phyloP scores from a whole-genome alignment of 2,888 invertebrate genomes.

The Drosophila crucigera region DNA sequence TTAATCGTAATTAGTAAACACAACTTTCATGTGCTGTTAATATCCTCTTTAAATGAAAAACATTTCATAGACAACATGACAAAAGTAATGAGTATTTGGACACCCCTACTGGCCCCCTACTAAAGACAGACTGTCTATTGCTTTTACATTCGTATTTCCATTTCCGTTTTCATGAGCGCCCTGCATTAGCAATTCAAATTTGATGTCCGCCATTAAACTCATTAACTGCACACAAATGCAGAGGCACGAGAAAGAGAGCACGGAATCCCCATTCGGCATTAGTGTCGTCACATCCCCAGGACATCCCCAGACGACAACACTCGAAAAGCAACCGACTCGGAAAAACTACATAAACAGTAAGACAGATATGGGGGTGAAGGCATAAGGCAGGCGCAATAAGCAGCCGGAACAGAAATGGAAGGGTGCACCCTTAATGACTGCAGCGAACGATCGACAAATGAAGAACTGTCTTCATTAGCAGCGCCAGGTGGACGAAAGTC shows the following conservation, averaged over 20 bases:
- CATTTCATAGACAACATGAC: constrained; percentile 33
- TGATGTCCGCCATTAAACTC: constrained; percentile 78
- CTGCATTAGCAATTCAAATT: constrained; percentile 81
- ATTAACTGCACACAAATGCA: constrained; percentile 76
- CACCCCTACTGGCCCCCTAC: neutral
- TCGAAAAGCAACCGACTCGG: constrained; percentile 21
- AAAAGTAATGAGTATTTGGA: constrained; percentile 32
- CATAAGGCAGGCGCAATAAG: constrained; percentile 29
- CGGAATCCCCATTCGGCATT: constrained; percentile 7
- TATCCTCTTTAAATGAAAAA: constrained; percentile 38
- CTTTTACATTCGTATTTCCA: constrained; percentile 66
- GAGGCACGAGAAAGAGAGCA: constrained; percentile 16
- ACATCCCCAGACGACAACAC: constrained; percentile 14
- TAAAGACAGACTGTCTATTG: constrained; percentile 18
- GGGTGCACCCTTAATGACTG: constrained; percentile 55
- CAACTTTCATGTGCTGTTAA: constrained; percentile 48
- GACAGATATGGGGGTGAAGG: constrained; percentile 8
- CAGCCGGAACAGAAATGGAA: constrained; percentile 3
- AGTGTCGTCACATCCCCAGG: constrained; percentile 24
- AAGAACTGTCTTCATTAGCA: constrained; percentile 79
- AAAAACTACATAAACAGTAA: constrained; percentile 45
- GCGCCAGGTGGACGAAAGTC: constrained; percentile 8
- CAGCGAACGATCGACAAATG: constrained; percentile 73
- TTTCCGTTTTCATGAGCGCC: constrained; percentile 67
- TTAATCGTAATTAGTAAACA: constrained; percentile 31